These are phyloP conservation scores for Calosoma granatense DNA, from an alignment of 1,140 invertebrate species.

Conservation along the genomic window DNA sequence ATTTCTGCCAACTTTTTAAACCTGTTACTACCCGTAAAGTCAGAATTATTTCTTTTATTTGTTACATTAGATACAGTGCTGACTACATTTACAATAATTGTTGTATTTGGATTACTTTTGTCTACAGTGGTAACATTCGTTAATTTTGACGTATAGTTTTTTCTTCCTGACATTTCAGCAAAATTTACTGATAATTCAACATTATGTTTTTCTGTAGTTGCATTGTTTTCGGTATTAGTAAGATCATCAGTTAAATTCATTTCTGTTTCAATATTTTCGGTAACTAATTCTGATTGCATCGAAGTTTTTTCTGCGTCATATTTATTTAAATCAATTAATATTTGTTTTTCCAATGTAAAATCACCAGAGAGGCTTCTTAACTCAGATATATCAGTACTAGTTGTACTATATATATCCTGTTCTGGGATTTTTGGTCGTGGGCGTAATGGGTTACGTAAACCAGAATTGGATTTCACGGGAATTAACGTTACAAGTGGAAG, in stretches of 20 bases:
- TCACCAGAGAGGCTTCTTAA: neutral
- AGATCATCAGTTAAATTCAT: too few relatives aligned
- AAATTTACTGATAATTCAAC: too few relatives aligned
- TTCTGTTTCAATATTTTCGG: too few relatives aligned
- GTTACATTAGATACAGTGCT: neutral
- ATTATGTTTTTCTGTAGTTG: too few relatives aligned
- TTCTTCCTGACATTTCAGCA: too few relatives aligned
- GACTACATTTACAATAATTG: constrained; percentile 9
- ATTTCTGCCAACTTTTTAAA: constrained; percentile 39
- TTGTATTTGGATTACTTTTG: constrained; percentile 10
- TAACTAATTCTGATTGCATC: neutral
- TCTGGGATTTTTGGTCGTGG: constrained; percentile 36
- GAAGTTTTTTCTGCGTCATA: neutral
- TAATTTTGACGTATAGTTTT: too few relatives aligned
- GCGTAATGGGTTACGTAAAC: constrained; percentile 42
- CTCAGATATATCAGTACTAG: neutral
- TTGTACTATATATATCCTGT: neutral
- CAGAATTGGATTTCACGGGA: constrained; percentile 51
- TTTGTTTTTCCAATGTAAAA: too few relatives aligned
- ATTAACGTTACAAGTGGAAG: constrained; percentile 44
- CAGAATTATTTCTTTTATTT: constrained; percentile 11
- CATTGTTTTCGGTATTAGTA: too few relatives aligned
- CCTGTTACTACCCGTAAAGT: constrained; percentile 23
- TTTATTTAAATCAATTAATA: too few relatives aligned
- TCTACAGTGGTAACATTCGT: constrained; percentile 15